Evolutionary conservation across 53 echinoderm and acorn worm species (phyloP), one percentile per base, ranked within the genome.

Genomic region (Mesocentrotus franciscanus): DNA sequence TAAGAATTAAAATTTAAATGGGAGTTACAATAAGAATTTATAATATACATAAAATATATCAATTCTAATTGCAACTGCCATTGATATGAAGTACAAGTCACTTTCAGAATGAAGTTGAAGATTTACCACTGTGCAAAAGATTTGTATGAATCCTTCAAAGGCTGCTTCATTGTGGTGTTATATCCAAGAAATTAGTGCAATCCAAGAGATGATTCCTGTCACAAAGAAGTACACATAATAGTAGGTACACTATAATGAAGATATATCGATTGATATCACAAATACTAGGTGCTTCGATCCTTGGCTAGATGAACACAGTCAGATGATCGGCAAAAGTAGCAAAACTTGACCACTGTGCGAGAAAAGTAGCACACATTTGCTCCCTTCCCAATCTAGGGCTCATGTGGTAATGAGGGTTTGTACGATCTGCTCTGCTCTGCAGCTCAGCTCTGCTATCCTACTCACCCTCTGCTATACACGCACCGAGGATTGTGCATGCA

Each of bases 131-230:
- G 0, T 74, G 74, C 74, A 32, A 74, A 32, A 74, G 29, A 29
- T 74, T 30, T 30, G 27, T 0, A 7, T 30, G 74, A 74, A 27
- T 30, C 74, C 29, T 74, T 10, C 30, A 74, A 74, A 29, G 29
- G 36, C 36, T 42, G 36, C 81, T 39, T 18, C 81, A 81, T 39
- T 8, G 42, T 22, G 42, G 2, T 36, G 81, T 39, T 81, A 81
- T 81, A 81, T 81, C 81, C 81, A 81, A 42, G 16, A 81, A 34
- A 39, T 81, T 81, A 81, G 16, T 17, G 42, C 20, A 81, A 81
- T 81, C 81, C 81, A 81, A 81, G 15, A 78, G 33, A 78, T 14
- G 20, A 7, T 22, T 33, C 36, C 35, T 16, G 79, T 39, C 20
- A 81, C 22, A 8, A 36, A 81, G 42, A 74, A 81, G 81, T 49